Evolutionary conservation across 2,888 invertebrate species (phyloP), one percentile per base, ranked within the genome.

Genomic region (Merodon equestris): DNA sequence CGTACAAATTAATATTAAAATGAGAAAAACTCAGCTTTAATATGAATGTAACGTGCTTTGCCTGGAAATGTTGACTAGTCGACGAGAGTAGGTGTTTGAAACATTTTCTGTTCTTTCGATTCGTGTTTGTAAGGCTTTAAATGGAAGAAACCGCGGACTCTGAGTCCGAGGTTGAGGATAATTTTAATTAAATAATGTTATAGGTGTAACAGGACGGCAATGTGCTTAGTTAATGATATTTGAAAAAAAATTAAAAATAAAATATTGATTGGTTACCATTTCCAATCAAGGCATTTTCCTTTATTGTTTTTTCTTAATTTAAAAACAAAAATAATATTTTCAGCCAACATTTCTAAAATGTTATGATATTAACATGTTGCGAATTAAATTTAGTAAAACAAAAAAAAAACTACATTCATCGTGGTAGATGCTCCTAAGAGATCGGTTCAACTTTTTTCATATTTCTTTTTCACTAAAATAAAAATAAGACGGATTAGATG

Each of bases 401-500:
- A 15, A 15, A 4, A n/a, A 12, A 19, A 1, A n/a, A 18, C 27
- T 51, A 42, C 40, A 72, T 63, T 72, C 76, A 57, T 61, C 57
- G 14, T 50, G 61, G 40, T 38, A 61, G 66, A 72, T 77, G 76
- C 66, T 56, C 9, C 13, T 42, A 19, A 27, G 13, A 42, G n/a
- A n/a, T n/a, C 27, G 27, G 7, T 27, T 61, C 61, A 45, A 15
- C 4, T 42, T 42, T 51, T 13, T 68, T 57, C 81, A 14, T 45
- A 13, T 61, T 77, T 67, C 10, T 53, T 34, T 40, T 34, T 56
- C 40, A 13, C 19, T 19, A 13, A 19, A 18, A 47, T 10, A 14
- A 19, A 13, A 85, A 86, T 86, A 86, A 84, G 81, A 82, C 83
- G 73, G 67, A 83, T 86, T 85, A 84, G 86, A 82, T 82, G 85